Evolutionary conservation across 2,797 vertebrate species (phyloP).

Genomic region (Darevskia nairensis): DNA sequence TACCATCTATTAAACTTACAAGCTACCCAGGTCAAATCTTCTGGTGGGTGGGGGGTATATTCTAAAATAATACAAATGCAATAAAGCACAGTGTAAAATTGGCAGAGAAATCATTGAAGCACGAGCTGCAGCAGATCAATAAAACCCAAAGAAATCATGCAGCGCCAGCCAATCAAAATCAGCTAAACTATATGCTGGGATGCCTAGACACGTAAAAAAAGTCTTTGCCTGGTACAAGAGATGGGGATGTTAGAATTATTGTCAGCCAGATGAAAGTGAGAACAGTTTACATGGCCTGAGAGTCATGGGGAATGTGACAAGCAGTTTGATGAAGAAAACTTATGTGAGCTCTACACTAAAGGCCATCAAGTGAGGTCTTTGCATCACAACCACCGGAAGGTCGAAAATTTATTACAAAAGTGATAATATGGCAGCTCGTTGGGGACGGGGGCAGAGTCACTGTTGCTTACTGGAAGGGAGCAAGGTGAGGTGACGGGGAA

Average conservation of each 20-base stretch:
- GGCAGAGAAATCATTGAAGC: background rate
- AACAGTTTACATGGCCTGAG: background rate
- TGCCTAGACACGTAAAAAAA: background rate
- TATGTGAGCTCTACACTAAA: background rate
- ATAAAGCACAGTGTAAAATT: background rate
- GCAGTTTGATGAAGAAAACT: background rate
- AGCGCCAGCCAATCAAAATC: background rate
- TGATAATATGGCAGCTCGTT: too few species aligned
- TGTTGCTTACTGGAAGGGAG: too few species aligned
- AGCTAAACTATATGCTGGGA: background rate
- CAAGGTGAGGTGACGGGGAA: too few species aligned
- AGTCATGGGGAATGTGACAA: background rate
- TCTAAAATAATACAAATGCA: background rate
- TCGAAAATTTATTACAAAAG: background rate
- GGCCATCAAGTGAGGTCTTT: too few species aligned
- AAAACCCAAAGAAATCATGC: background rate
- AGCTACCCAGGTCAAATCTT: too few species aligned
- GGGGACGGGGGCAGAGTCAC: too few species aligned
- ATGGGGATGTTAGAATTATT: background rate
- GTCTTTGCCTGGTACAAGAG: background rate
- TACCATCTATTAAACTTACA: background rate
- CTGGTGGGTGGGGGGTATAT: background rate
- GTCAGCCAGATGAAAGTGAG: too few species aligned
- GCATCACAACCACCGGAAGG: background rate
- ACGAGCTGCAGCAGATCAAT: background rate